phyloP scores from a whole-genome alignment of 1,140 invertebrate species.

The Contarinia nasturtii region DNA sequence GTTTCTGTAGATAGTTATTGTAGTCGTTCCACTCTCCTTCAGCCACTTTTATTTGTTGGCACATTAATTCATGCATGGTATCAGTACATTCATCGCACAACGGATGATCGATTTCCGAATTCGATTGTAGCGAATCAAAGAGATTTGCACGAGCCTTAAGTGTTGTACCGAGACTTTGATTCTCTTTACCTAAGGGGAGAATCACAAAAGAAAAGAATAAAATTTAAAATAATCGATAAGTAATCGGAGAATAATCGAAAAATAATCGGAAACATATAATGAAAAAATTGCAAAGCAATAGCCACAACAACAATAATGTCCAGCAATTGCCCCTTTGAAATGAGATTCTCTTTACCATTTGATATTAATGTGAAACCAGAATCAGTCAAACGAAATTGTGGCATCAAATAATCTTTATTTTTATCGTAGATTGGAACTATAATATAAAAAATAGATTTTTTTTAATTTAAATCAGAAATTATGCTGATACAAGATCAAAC shows the following conservation, averaged over 20 bases:
- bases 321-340: no score
- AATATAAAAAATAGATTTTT: constrained; percentile 10
- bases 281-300: no score
- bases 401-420: constrained; percentile 59
- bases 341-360: constrained; percentile 47
- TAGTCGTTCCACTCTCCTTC: constrained; percentile 86
- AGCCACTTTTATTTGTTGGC: constrained; percentile 68
- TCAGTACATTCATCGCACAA: constrained; percentile 95
- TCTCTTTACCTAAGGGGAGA: constrained; percentile 55
- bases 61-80: constrained; percentile 73
- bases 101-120: constrained; percentile 89
- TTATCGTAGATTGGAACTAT: constrained; percentile 51
- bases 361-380: constrained; percentile 65
- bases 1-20: constrained; percentile 43
- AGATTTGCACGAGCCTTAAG: constrained; percentile 52
- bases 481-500: no score
- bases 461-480: no score
- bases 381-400: constrained; percentile 49
- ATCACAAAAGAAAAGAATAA: no score
- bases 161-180: constrained; percentile 50
- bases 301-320: no score
- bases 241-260: no score
- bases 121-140: constrained; percentile 83
- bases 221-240: no score
- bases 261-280: no score